Evolutionary conservation across 2,113 vertebrate species (phyloP), one percentile per base, ranked within the genome.

Genomic region (Odocoileus hemionus): DNA sequence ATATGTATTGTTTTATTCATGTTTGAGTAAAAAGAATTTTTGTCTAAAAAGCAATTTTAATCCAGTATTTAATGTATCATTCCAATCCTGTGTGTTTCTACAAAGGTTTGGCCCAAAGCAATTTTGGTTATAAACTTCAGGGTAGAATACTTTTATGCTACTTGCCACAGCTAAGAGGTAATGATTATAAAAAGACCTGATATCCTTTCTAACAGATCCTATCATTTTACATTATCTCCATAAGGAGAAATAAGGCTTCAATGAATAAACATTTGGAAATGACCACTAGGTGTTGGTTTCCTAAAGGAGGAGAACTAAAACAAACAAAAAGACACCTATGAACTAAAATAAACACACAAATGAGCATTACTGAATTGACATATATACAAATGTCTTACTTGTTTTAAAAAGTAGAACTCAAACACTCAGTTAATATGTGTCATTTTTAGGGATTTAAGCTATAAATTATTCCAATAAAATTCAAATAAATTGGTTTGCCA

Each of bases 341-440:
- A 93, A 84, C 79, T 94, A 95, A 98, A 94, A 93, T 79, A 70
- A 7, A 95, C 17, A 52, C 12, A 74, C 76, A 86, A 96, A 93
- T n/a, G 6, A 67, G 83, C 78, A 93, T 78, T 84, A 57, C 52
- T 96, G 33, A 93, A 93, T 4, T 86, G 52, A 96, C 64, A 79
- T 33, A 50, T 76, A 87, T 91, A 96, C 88, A 78, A 96, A 96
- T 86, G 67, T 52, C 55, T 97, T 80, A 78, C 21, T 97, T 95
- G 88, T 95, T 94, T 97, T 83, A 95, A 97, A 97, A 98, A 97
- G 36, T 83, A 98, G 91, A 96, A 91, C 43, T 89, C 91, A 93
- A 95, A 74, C 70, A 87, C 36, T 86, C 43, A 12, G 23, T 89
- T 96, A 97, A 89, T 80, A 94, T 25, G 10, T 47, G 61, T 57